These are phyloP conservation scores for Onychostruthus taczanowskii DNA, from an alignment of 2,113 vertebrate species.

Conservation along the genomic window DNA sequence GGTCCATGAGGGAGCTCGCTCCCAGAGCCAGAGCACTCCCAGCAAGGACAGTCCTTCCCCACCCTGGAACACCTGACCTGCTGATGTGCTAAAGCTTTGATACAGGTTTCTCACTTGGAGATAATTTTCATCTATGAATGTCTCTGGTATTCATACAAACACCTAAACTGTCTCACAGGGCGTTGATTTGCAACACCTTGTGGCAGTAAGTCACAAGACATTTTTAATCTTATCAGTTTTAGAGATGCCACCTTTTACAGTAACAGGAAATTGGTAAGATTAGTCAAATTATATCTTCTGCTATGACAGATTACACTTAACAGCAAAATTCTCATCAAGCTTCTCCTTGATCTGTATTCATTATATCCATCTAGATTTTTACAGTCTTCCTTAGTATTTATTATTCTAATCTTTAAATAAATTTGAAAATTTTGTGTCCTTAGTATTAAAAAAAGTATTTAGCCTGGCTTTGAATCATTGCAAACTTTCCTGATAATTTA, in stretches of 20 bases:
- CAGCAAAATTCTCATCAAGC: not conserved
- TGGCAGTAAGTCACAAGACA: not conserved
- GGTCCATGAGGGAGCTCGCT: not conserved
- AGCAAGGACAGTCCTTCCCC: not conserved
- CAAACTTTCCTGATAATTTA: not conserved
- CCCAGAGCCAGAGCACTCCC: not conserved
- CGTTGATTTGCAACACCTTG: not conserved
- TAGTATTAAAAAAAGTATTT: not conserved
- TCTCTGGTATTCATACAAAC: not conserved
- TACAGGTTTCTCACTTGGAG: not conserved
- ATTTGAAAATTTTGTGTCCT: not conserved
- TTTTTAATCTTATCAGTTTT: not conserved
- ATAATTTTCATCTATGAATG: not conserved
- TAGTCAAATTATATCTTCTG: not conserved
- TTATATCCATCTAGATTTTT: not conserved
- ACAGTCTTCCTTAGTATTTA: not conserved
- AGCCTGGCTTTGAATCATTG: not conserved
- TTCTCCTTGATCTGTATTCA: not conserved
- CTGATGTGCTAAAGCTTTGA: not conserved
- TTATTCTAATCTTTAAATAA: not conserved
- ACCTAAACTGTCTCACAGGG: not conserved
- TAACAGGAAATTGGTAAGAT: not conserved
- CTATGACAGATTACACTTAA: not conserved
- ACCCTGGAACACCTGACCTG: not conserved
- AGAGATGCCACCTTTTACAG: not conserved